Conservation (phyloP, 2,888 invertebrate genomes). For the Pandemis heparana region DNA sequence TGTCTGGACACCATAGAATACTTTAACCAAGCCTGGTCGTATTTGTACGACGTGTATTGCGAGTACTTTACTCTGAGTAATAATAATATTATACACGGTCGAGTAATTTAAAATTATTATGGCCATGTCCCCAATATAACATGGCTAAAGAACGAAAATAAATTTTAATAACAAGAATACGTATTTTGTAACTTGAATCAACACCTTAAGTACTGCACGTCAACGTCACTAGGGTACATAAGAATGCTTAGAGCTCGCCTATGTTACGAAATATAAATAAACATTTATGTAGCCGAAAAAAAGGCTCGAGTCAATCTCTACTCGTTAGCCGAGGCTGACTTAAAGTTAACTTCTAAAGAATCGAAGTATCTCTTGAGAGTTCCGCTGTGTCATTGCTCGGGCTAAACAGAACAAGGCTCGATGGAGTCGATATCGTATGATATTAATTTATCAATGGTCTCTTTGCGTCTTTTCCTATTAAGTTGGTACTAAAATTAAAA, state of each 20-base stretch:
- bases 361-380: constrained; percentile 80
- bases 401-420: constrained; percentile 59
- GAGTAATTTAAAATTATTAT: constrained; percentile 34
- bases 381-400: constrained; percentile 80
- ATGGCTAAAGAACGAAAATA: not conserved
- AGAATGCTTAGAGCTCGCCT: constrained; percentile 21
- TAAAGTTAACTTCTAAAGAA: constrained; percentile 77
- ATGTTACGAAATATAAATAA: constrained; percentile 52
- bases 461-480: not conserved
- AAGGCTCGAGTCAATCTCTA: constrained; percentile 72
- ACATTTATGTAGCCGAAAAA: constrained; percentile 69
- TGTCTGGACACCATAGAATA: constrained; percentile 73
- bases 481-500: not conserved
- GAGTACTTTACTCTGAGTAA: constrained; percentile 41
- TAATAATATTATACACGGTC: constrained; percentile 18
- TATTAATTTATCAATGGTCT: not conserved
- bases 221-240: constrained; percentile 4
- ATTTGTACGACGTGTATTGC: constrained; percentile 44
- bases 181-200: constrained; percentile 6
- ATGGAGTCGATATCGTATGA: constrained; percentile 48
- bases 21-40: constrained; percentile 53
- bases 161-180: constrained; percentile 4
- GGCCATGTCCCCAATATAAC: constrained; percentile 2
- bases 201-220: constrained; percentile 3
- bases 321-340: constrained; percentile 75